These are phyloP conservation scores for Antechinus flavipes DNA, from an alignment of 2,113 vertebrate species.

Conservation along the genomic window DNA sequence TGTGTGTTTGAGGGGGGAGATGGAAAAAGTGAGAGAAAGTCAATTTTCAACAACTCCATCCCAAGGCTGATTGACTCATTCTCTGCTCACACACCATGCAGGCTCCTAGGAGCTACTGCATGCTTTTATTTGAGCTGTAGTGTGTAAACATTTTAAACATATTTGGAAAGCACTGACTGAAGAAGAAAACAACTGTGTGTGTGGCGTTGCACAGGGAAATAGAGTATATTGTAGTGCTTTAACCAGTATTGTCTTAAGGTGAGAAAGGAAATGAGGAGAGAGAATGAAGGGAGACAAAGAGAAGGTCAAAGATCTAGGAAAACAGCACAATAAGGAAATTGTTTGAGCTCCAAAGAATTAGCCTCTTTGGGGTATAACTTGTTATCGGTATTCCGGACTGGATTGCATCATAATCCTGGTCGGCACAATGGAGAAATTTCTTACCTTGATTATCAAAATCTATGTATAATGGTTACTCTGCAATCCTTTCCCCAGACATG, in stretches of 20 bases:
- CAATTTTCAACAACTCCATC: not conserved
- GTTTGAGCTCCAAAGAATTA: not conserved
- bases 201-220: constrained; percentile 26
- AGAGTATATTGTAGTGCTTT: not conserved
- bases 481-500: not conserved
- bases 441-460: not conserved
- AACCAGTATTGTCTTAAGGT: not conserved
- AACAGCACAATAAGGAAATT: too few species aligned
- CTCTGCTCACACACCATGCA: not conserved
- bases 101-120: constrained; percentile 1
- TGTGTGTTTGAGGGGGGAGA: too few species aligned
- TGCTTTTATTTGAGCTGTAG: not conserved
- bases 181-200: not conserved
- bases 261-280: not conserved
- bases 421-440: not conserved
- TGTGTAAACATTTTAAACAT: constrained; percentile 28
- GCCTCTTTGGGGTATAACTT: not conserved
- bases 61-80: not conserved
- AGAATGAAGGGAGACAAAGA: not conserved
- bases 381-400: not conserved
- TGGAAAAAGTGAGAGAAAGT: not conserved
- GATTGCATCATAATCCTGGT: not conserved
- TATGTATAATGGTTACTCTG: not conserved
- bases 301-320: not conserved
- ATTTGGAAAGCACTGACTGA: not conserved